phyloP scores from a whole-genome alignment of 2,888 invertebrate species.

The Eupithecia subfuscata region DNA sequence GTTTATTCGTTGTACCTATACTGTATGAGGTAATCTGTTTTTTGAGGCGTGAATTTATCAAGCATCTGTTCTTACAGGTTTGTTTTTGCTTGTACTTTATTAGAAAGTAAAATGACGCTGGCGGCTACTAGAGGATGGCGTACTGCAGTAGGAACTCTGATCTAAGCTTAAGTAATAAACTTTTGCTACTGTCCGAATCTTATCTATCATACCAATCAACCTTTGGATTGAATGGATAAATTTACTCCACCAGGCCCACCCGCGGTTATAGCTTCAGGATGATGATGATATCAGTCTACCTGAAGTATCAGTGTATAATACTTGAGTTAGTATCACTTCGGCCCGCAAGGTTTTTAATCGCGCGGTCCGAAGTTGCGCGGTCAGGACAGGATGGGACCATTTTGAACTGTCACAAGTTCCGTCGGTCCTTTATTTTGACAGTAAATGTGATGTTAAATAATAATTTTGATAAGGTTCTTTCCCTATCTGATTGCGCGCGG shows the following conservation, averaged over 20 bases:
- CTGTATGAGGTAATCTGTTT: background rate
- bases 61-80: background rate
- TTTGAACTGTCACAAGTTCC: background rate
- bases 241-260: background rate
- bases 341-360: too few species aligned
- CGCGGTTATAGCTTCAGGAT: too few species aligned
- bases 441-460: too few species aligned
- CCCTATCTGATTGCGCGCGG: too few species aligned
- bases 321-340: too few species aligned
- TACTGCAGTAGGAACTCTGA: background rate
- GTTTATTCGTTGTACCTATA: constrained; percentile 18
- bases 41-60: background rate
- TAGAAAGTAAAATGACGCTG: background rate
- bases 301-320: background rate
- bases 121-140: background rate
- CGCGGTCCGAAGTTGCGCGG: too few species aligned
- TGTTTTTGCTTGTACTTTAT: background rate
- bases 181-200: too few species aligned
- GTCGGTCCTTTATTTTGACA: background rate
- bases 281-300: background rate
- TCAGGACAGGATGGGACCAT: background rate
- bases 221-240: background rate
- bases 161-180: background rate
- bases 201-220: too few species aligned
- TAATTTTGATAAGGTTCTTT: too few species aligned